Percentiles rank a stretch among this genome's conserved stretches.
Evolutionary conservation across 1,140 invertebrate species (phyloP).

Genomic region (Eupristina koningsbergeri): DNA sequence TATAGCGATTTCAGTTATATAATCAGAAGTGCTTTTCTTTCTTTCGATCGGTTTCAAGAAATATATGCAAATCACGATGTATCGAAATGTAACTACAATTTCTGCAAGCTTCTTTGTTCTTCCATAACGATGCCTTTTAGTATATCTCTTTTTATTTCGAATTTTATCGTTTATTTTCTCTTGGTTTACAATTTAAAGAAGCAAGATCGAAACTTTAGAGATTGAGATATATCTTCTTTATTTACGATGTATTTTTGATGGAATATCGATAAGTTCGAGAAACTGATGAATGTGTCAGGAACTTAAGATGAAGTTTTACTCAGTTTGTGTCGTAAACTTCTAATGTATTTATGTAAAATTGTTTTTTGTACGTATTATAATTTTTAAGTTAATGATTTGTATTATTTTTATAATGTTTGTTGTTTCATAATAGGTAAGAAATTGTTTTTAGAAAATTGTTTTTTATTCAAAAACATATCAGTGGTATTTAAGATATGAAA

Average conservation of each 20-base stretch:
- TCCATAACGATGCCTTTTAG: background rate
- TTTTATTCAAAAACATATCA: too few species aligned
- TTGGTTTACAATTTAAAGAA: background rate
- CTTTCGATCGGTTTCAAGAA: conserved; percentile 11
- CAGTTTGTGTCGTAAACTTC: conserved; percentile 8
- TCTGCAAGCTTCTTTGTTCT: conserved; percentile 4
- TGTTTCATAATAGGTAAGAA: background rate
- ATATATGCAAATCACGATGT: background rate
- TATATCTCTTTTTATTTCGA: background rate
- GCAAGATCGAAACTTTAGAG: conserved; percentile 27
- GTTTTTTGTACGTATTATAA: background rate
- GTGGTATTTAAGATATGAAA: too few species aligned
- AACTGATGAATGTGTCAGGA: conserved; percentile 15
- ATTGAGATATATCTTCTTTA: conserved; percentile 25
- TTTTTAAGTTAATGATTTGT: background rate
- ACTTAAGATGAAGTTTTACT: conserved; percentile 21
- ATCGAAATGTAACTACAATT: conserved; percentile 28
- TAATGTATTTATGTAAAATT: background rate
- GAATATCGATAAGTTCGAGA: conserved; percentile 31
- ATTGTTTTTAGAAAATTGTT: too few species aligned
- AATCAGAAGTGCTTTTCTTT: conserved; percentile 23
- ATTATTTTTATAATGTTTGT: conserved; percentile 13
- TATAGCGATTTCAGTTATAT: background rate
- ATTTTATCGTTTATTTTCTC: conserved; percentile 16
- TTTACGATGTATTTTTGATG: conserved; percentile 42